A percentile compares a stretch with the other conserved stretches of the same genome.
These are phyloP conservation scores for Danio aesculapii DNA, from an alignment of 2,797 vertebrate species.

Conservation along the genomic window DNA sequence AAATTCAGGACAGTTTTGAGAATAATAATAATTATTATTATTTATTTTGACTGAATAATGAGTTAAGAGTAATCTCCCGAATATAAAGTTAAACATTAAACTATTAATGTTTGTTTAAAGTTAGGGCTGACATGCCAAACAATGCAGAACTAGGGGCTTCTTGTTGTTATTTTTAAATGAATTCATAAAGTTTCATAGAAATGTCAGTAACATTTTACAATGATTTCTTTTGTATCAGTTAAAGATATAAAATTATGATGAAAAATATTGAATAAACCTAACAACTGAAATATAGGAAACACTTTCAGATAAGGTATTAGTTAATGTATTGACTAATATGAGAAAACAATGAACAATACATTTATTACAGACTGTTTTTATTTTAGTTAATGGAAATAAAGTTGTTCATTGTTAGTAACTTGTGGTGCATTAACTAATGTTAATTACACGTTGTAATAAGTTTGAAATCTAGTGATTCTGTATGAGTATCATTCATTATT, in stretches of 20 bases:
- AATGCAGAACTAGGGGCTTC: background rate
- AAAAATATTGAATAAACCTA: too few species aligned
- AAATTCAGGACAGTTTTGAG: background rate
- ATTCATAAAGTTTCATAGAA: background rate
- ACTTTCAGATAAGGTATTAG: too few species aligned
- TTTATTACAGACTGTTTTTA: too few species aligned
- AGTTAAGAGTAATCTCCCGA: background rate
- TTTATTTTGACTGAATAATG: background rate
- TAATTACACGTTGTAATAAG: too few species aligned
- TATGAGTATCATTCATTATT: too few species aligned
- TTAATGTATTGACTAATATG: too few species aligned
- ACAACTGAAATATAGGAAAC: too few species aligned
- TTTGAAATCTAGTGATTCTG: too few species aligned
- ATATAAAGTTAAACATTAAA: background rate
- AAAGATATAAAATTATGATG: background rate
- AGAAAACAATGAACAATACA: too few species aligned
- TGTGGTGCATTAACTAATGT: too few species aligned
- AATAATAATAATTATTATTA: background rate
- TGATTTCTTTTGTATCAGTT: background rate
- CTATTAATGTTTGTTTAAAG: background rate
- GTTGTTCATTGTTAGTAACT: too few species aligned
- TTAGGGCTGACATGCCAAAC: background rate
- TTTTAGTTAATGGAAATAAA: too few species aligned
- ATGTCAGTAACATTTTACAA: background rate
- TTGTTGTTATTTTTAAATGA: background rate